A percentile compares a stretch with the other conserved stretches of the same genome.
phyloP scores from a whole-genome alignment of 92 coral and sea anemone genomes.

The Porites lobata region DNA sequence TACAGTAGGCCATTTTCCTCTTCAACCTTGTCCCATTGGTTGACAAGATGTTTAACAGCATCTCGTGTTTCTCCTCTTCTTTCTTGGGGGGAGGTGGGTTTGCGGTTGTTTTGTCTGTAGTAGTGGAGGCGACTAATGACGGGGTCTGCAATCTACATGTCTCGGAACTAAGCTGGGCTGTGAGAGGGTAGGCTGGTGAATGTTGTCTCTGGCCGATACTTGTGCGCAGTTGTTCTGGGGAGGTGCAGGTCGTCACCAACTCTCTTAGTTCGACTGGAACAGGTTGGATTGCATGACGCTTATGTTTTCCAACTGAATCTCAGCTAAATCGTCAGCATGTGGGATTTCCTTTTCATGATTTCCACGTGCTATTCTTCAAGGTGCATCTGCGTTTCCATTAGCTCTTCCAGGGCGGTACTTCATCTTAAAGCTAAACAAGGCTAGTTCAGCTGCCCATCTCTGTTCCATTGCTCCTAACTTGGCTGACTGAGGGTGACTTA shows the following conservation, averaged over 20 bases:
- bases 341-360: background rate
- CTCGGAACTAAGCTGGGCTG: background rate
- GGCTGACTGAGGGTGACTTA: slow-evolving; percentile 64
- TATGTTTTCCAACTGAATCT: background rate
- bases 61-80: slow-evolving; percentile 24
- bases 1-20: slow-evolving; percentile 56
- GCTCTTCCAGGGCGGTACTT: slow-evolving; percentile 54
- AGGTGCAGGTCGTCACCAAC: background rate
- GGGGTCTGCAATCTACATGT: slow-evolving; percentile 1
- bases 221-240: background rate
- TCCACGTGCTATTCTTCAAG: slow-evolving; percentile 54
- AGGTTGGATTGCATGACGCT: background rate
- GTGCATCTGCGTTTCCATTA: slow-evolving; percentile 70
- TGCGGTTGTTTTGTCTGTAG: background rate
- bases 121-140: background rate
- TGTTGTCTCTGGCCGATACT: background rate
- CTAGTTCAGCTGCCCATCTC: slow-evolving; percentile 75
- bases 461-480: slow-evolving; percentile 74
- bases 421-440: slow-evolving; percentile 64
- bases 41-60: slow-evolving; percentile 44
- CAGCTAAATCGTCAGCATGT: no score
- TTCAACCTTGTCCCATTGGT: slow-evolving; percentile 63
- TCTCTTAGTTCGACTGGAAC: background rate
- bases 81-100: background rate
- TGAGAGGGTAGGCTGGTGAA: background rate